Conservation (phyloP, 2,113 vertebrate genomes). For the Pipa parva region DNA sequence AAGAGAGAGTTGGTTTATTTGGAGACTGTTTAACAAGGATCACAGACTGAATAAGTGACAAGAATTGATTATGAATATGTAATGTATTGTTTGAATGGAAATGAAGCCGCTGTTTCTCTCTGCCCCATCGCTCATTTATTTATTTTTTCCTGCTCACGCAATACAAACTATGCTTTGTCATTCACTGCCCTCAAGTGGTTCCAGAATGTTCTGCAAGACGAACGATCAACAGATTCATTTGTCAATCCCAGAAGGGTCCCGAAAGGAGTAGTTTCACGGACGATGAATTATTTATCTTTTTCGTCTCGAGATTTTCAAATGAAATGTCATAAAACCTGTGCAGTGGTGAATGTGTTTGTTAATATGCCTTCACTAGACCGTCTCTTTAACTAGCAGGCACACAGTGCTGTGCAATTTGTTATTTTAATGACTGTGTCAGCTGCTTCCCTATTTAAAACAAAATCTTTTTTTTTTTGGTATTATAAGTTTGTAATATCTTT, state of each 20-base stretch:
- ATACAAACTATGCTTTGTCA: constrained; percentile 15
- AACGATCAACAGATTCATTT: constrained; percentile 25
- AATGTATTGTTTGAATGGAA: constrained; percentile 14
- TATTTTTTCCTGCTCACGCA: background rate
- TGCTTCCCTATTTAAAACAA: no score
- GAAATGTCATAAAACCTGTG: constrained; percentile 22
- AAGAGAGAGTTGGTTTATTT: no score
- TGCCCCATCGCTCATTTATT: constrained; percentile 10
- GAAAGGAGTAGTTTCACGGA: constrained; percentile 13
- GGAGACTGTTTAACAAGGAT: no score
- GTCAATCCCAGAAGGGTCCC: constrained; percentile 17
- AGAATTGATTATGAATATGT: constrained; percentile 18
- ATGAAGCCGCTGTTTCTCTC: background rate
- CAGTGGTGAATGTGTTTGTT: no score
- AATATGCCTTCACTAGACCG: no score
- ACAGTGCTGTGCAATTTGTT: no score
- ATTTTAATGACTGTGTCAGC: no score
- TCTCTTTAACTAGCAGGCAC: no score
- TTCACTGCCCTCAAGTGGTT: constrained; percentile 26
- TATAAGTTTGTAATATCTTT: no score
- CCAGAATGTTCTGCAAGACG: constrained; percentile 16
- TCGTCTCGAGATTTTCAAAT: constrained; percentile 4
- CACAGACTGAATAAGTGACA: no score
- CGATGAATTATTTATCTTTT: constrained; percentile 17
- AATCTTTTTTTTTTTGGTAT: no score